These are phyloP conservation scores for Ecdyonurus torrentis DNA, from an alignment of 2,888 invertebrate genomes.

Conservation along the genomic window DNA sequence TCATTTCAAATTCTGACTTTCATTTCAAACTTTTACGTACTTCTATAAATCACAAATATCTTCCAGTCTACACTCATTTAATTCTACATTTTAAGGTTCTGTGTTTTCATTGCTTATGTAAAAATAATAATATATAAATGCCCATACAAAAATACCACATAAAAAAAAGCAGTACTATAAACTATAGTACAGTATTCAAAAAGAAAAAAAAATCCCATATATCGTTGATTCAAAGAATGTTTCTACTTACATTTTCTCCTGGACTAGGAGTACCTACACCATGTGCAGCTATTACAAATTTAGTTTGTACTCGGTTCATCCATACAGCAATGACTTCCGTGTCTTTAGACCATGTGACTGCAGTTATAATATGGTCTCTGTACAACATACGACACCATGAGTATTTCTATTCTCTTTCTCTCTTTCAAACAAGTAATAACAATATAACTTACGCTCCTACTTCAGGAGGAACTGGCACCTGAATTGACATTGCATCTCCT, in stretches of 20 bases:
- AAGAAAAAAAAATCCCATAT: too few relatives aligned
- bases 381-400: neutral
- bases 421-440: neutral
- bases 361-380: conserved; percentile 28
- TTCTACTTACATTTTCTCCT: neutral
- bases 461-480: conserved; percentile 25
- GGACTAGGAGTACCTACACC: conserved; percentile 16
- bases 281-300: conserved; percentile 44
- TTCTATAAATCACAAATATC: too few relatives aligned
- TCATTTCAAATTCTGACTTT: too few relatives aligned
- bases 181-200: conserved; percentile 21
- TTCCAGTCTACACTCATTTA: too few relatives aligned
- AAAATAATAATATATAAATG: too few relatives aligned
- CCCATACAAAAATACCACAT: too few relatives aligned
- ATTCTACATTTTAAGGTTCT: too few relatives aligned
- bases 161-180: too few relatives aligned
- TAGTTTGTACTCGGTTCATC: conserved; percentile 80
- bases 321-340: conserved; percentile 57
- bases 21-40: too few relatives aligned
- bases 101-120: too few relatives aligned
- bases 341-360: conserved; percentile 56
- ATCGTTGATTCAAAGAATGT: too few relatives aligned
- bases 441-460: conserved; percentile 11
- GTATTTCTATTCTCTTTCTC: neutral
- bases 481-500: conserved; percentile 20